Base-by-base conservation (phyloP, 2,888 invertebrate species). In the Lasioglossum villosulum region DNA sequence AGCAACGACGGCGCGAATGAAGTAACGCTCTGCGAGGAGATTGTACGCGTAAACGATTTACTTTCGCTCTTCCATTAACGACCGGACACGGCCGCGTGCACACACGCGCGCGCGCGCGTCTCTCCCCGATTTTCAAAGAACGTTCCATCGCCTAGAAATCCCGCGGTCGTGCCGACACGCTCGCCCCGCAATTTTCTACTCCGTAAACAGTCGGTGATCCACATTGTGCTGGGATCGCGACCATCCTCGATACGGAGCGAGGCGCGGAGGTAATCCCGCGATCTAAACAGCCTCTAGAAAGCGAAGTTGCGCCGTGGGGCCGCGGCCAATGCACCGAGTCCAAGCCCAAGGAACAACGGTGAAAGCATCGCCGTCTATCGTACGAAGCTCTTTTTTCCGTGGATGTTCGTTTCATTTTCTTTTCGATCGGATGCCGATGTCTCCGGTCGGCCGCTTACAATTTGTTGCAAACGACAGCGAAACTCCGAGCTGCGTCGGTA, bases 251-350 rank as follows among this genome's bases (percentile, higher is more conserved):
- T 56, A 77, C 77, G 37, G 68, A 37, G 39, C 48, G 30, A n/a
- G 23, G 42, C 27, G 19, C 48, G 63, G 8, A 30, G 42, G 81
- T 79, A 87, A 89, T 86, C 76, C 84, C 80, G 80, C 76, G 83
- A 89, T 89, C 89, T 86, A 89, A 89, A 88, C 84, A 84, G 79
- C 76, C 63, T 77, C 78, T 90, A 89, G 90, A 90, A 90, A 90
- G 90, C 88, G 87, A 89, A 84, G 81, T 90, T 80, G 82, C 81
- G n/a, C 37, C 66, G 34, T 8, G 27, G 27, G 27, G 27, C 37
- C 70, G 59, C 82, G 88, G 82, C 39, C 89, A 81, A 87, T 86
- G 90, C 89, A 85, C 83, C 82, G 56, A 56, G n/a, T 19, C 52
- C 52, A 10, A 52, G 52, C 14, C 63, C 56, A 23, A 34, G 39